Evolutionary conservation across 2,113 vertebrate genomes (phyloP).

Genomic region (Sakesphorus luctuosus): DNA sequence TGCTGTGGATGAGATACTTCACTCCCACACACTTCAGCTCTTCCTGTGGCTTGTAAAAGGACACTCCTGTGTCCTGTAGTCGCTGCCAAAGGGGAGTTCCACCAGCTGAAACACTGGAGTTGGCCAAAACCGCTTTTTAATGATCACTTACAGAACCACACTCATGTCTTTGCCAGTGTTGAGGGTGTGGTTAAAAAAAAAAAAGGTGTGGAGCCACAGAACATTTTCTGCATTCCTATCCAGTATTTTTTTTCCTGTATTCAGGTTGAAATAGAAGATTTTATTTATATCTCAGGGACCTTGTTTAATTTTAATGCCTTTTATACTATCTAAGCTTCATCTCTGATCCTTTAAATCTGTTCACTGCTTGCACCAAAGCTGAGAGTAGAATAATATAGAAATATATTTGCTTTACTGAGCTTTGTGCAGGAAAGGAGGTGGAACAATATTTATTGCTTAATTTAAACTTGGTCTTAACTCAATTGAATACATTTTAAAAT

Average conservation of each 20-base stretch:
- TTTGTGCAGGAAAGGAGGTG: not conserved
- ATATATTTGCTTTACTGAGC: not conserved
- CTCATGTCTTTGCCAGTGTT: constrained; percentile 21
- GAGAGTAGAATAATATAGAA: not conserved
- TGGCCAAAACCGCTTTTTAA: constrained; percentile 33
- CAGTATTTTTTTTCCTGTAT: not conserved
- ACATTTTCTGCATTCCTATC: constrained; percentile 24
- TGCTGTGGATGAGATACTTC: not conserved
- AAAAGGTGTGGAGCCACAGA: constrained; percentile 19
- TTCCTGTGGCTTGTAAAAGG: not conserved
- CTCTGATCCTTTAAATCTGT: not conserved
- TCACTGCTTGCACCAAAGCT: not conserved
- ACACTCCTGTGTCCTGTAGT: not conserved
- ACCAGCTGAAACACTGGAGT: constrained; percentile 14
- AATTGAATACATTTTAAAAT: not conserved
- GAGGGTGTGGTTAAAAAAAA: constrained; percentile 54
- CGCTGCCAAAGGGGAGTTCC: constrained; percentile 1
- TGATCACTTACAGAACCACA: constrained; percentile 31
- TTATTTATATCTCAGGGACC: not conserved
- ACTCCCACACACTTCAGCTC: not conserved
- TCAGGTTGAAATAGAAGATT: not conserved
- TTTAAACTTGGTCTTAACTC: not conserved
- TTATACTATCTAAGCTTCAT: not conserved
- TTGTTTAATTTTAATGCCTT: not conserved
- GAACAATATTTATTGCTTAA: not conserved